Evolutionary conservation across 2,113 vertebrate genomes (phyloP).

Genomic region (Ochotona curzoniae): DNA sequence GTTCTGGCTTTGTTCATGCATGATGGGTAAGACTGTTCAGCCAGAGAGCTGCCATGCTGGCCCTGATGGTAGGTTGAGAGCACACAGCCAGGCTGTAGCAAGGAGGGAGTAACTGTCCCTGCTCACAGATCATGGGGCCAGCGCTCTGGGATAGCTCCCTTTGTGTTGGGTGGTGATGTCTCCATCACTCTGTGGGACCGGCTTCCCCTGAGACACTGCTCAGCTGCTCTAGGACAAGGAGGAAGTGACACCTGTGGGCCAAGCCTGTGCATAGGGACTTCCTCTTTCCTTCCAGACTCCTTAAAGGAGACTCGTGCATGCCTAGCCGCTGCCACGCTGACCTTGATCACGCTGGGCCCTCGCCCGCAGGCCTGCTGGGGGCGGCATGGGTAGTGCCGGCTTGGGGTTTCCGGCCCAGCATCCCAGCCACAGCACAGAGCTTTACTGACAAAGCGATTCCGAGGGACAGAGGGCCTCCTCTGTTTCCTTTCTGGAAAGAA

Average conservation of each 20-base stretch:
- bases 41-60: not conserved
- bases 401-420: not conserved
- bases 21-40: too few species aligned
- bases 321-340: rapidly evolving
- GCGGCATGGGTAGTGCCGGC: not conserved
- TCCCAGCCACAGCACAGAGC: not conserved
- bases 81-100: not conserved
- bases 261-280: not conserved
- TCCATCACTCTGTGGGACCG: rapidly evolving
- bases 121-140: not conserved
- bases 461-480: not conserved
- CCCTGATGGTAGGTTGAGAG: rapidly evolving
- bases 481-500: not conserved
- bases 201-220: not conserved
- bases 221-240: not conserved
- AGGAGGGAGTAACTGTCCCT: too few species aligned
- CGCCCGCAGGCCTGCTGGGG: too few species aligned
- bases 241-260: rapidly evolving
- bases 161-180: not conserved
- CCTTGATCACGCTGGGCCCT: not conserved
- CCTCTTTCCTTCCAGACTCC: not conserved
- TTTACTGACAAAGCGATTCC: not conserved
- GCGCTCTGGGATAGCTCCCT: not conserved
- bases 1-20: not conserved
- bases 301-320: not conserved